phyloP scores from a whole-genome alignment of 2,113 vertebrate species.

The Falcunculus frontatus region DNA sequence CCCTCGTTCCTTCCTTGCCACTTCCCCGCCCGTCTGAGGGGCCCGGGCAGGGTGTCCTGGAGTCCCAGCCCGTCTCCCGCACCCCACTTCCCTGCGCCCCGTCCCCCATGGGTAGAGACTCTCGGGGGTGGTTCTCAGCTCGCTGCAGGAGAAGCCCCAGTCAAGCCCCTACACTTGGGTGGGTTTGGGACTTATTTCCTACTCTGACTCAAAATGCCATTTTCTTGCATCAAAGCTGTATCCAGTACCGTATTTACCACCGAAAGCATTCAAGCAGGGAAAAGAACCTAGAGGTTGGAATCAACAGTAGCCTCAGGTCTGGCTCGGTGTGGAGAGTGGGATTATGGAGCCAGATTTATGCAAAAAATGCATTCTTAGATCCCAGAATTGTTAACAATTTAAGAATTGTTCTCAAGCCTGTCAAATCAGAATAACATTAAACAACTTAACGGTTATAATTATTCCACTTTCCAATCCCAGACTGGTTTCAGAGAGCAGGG shows the following conservation, averaged over 20 bases:
- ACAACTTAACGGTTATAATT: rapidly evolving
- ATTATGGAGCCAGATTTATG: neutral
- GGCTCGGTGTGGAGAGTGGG: neutral
- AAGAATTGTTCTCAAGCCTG: neutral
- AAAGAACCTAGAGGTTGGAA: no score
- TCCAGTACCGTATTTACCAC: neutral
- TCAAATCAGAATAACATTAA: neutral
- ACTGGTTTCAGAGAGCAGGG: rapidly evolving
- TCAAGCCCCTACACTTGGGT: neutral
- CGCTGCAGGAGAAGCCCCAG: no score
- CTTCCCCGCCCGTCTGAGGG: neutral
- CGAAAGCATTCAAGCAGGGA: no score
- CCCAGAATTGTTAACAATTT: neutral
- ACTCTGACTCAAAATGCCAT: neutral
- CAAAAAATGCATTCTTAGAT: neutral
- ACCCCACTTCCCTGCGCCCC: neutral
- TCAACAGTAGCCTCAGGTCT: neutral
- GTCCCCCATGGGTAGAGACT: neutral
- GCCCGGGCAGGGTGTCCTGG: no score
- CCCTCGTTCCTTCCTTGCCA: neutral
- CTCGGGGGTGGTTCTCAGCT: neutral
- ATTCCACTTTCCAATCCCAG: neutral
- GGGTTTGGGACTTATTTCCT: neutral
- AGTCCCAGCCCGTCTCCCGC: no score
- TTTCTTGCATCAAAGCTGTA: neutral